Evolutionary conservation across 1,140 invertebrate species (phyloP).

Genomic region (Stegodyphus dumicola): DNA sequence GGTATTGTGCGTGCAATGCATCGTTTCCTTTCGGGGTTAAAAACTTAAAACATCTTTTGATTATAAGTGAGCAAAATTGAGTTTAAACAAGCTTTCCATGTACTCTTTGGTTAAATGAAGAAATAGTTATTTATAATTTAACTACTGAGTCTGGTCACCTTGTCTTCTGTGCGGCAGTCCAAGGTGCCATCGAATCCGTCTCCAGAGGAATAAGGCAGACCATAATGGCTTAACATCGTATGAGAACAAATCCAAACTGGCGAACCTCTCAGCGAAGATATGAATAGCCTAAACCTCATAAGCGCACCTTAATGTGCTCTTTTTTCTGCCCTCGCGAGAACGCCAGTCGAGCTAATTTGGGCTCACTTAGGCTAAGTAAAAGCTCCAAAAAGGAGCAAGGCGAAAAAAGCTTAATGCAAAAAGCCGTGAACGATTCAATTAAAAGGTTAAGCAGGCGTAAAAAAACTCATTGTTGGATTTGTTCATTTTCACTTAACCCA

Average conservation of each 20-base stretch:
- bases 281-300: constrained; percentile 51
- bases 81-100: too few relatives aligned
- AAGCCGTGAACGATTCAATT: constrained; percentile 61
- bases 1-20: too few relatives aligned
- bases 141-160: too few relatives aligned
- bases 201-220: too few relatives aligned
- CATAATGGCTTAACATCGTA: too few relatives aligned
- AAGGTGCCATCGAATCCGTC: too few relatives aligned
- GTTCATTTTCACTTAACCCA: constrained; percentile 58
- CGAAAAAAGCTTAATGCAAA: constrained; percentile 51
- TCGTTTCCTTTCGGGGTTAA: too few relatives aligned
- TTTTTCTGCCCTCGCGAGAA: constrained; percentile 16
- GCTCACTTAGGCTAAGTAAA: constrained; percentile 56
- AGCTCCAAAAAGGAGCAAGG: constrained; percentile 24
- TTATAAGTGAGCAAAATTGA: too few relatives aligned
- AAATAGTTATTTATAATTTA: too few relatives aligned
- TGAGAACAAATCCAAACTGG: not conserved
- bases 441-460: constrained; percentile 60
- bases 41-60: too few relatives aligned
- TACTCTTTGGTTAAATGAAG: too few relatives aligned
- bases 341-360: constrained; percentile 52
- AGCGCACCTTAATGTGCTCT: constrained; percentile 36
- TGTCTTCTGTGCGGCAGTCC: too few relatives aligned
- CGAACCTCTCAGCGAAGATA: constrained; percentile 14
- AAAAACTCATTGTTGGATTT: constrained; percentile 61